phyloP scores from a whole-genome alignment of 2,113 vertebrate species.

The Polyodon spathula region DNA sequence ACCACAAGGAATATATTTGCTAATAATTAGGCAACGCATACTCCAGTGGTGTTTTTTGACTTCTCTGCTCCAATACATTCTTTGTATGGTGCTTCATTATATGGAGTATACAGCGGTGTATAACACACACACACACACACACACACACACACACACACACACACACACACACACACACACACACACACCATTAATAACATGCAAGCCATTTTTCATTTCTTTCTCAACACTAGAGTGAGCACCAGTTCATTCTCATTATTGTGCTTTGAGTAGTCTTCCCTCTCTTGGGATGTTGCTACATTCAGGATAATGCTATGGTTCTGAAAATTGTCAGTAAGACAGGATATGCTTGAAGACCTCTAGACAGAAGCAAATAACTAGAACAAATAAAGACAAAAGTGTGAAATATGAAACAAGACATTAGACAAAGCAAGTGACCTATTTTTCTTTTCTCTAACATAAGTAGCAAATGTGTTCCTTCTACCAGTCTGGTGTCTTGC shows the following conservation, averaged over 20 bases:
- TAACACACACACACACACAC: neutral
- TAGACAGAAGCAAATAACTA: neutral
- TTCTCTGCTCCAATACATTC: neutral
- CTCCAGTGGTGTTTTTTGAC: neutral
- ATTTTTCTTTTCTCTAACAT: too few species aligned
- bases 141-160: neutral
- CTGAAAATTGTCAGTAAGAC: neutral
- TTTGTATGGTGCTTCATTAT: neutral
- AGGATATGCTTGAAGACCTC: slow-evolving; percentile 2
- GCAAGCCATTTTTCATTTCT: neutral
- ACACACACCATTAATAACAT: neutral
- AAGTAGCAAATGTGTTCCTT: too few species aligned
- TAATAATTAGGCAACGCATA: neutral
- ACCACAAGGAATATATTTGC: neutral
- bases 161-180: neutral
- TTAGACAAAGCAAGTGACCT: neutral
- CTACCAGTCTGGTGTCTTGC: too few species aligned
- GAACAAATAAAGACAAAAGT: neutral
- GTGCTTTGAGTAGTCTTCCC: neutral
- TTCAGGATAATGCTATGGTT: slow-evolving; percentile 1
- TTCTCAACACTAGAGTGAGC: neutral
- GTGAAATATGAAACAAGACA: neutral
- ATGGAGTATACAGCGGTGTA: neutral
- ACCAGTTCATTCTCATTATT: neutral
- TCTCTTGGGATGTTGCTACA: neutral